Conservation (phyloP, 2,113 vertebrate species). For the Tyrannus savana region DNA sequence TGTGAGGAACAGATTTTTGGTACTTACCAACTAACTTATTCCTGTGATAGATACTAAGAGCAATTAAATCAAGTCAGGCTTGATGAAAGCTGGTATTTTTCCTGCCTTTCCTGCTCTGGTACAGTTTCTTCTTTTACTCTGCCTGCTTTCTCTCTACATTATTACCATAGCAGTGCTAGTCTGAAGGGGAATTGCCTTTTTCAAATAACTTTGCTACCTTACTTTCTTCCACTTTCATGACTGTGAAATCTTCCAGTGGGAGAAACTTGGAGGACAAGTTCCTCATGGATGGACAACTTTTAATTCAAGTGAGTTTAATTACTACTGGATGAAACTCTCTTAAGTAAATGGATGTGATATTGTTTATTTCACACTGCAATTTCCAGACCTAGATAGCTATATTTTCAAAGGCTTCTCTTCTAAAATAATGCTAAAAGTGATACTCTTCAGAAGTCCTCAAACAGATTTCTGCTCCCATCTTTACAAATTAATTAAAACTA, state of each 20-base stretch:
- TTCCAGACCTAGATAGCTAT: not conserved
- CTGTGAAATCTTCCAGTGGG: not conserved
- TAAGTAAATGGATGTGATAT: not conserved
- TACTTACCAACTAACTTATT: not conserved
- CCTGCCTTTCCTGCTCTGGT: not conserved
- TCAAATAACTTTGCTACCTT: not conserved
- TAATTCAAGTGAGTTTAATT: not conserved
- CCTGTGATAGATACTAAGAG: not conserved
- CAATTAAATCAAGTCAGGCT: not conserved
- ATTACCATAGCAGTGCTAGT: not conserved
- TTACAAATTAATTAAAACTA: not conserved
- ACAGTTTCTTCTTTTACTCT: not conserved
- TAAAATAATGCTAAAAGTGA: not conserved
- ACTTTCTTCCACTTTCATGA: not conserved
- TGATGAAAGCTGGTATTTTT: not conserved
- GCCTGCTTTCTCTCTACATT: accelerated
- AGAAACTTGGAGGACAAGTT: not conserved
- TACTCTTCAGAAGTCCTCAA: not conserved
- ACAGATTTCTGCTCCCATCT: not conserved
- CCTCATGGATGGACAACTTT: no score
- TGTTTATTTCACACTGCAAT: not conserved
- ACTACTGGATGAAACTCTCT: not conserved
- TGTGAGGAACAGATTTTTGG: not conserved
- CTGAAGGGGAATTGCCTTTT: not conserved
- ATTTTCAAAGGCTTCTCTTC: not conserved